phyloP scores from a whole-genome alignment of 2,888 invertebrate genomes.

The Artemia sinica region DNA sequence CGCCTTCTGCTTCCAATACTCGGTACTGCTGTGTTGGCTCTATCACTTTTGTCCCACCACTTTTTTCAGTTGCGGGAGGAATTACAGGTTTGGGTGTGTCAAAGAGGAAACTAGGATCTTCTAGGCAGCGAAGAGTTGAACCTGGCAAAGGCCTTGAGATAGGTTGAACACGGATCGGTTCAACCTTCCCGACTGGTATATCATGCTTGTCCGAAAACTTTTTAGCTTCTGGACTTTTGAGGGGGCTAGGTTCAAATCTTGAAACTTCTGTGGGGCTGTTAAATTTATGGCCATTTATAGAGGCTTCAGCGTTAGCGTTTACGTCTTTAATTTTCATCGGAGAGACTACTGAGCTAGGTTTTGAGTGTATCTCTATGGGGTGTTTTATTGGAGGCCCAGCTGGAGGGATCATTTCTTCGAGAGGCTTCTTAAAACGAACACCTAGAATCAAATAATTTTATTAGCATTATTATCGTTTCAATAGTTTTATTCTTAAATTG shows the following conservation, averaged over 20 bases:
- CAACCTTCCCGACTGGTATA: constrained; percentile 7
- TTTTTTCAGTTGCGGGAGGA: constrained; percentile 17
- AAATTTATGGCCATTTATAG: constrained; percentile 6
- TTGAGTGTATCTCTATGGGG: neutral
- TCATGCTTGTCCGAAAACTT: constrained; percentile 1
- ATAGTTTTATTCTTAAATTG: too few species aligned
- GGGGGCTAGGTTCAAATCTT: constrained; percentile 1
- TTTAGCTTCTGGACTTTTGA: constrained; percentile 5
- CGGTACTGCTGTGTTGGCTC: constrained; percentile 36
- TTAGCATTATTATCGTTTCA: too few species aligned
- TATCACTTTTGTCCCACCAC: constrained; percentile 32
- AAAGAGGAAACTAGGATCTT: constrained; percentile 40
- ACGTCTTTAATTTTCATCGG: constrained; percentile 14
- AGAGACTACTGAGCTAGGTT: constrained; percentile 6
- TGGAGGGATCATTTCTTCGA: constrained; percentile 3
- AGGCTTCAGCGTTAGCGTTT: constrained; percentile 7
- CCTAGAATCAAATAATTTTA: neutral
- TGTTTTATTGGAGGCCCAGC: neutral
- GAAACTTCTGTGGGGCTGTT: neutral
- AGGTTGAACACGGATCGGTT: constrained; percentile 15
- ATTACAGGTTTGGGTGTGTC: constrained; percentile 30
- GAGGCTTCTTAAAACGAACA: constrained; percentile 13
- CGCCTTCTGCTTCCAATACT: constrained; percentile 38
- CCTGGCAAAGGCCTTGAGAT: constrained; percentile 34
- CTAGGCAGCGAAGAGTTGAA: constrained; percentile 38